phyloP scores from a whole-genome alignment of 1,140 invertebrate genomes.

The Heliconius himera region DNA sequence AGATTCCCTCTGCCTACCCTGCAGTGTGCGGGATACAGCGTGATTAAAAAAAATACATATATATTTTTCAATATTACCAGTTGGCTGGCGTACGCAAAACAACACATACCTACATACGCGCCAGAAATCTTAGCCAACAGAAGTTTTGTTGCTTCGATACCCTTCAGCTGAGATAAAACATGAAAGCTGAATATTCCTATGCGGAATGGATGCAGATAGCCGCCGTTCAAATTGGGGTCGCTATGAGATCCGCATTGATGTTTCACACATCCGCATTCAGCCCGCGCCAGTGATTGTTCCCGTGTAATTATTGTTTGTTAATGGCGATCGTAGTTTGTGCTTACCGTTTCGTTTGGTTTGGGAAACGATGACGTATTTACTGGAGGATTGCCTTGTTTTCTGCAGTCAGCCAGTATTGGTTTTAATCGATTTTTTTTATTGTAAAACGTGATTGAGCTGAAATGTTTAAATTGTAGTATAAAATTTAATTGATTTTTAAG shows the following conservation, averaged over 20 bases:
- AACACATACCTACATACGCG: background rate
- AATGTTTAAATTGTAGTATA: background rate
- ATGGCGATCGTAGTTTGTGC: constrained; percentile 13
- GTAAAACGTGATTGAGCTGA: background rate
- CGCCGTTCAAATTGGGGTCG: constrained; percentile 32
- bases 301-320: constrained; percentile 28
- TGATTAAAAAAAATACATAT: too few species aligned
- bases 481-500: background rate
- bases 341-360: constrained; percentile 16
- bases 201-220: constrained; percentile 30
- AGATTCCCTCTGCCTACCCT: too few species aligned
- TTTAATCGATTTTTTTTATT: background rate
- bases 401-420: background rate
- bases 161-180: constrained; percentile 22
- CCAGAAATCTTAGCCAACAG: constrained; percentile 19
- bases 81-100: background rate
- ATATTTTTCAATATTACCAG: background rate
- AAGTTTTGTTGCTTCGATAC: constrained; percentile 17
- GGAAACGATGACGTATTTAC: constrained; percentile 5
- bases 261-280: constrained; percentile 40
- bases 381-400: background rate
- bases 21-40: too few species aligned
- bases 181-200: constrained; percentile 30
- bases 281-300: constrained; percentile 31
- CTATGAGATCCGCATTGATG: constrained; percentile 39